Evolutionary conservation across 1,140 invertebrate genomes (phyloP), one percentile per base, ranked within the genome.

Genomic region (Bombus confusus): DNA sequence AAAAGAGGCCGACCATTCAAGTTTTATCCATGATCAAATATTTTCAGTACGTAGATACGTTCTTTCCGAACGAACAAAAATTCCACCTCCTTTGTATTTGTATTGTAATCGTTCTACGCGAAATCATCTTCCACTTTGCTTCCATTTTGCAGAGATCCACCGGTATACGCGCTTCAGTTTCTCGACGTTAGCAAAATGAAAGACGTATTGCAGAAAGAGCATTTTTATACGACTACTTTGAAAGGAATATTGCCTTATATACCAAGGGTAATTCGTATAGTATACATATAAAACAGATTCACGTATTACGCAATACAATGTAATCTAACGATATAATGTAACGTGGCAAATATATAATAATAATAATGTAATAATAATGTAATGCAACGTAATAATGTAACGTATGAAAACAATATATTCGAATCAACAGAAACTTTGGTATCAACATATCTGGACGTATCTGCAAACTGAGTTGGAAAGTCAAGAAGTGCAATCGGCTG

Each of bases 131-230:
- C 13, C 6, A 37, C 6, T n/a, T 13, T 41, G 18, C 15, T 77
- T 22, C 2, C 1, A 22, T 80, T 85, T 96, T 96, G 95, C 93
- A 98, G 97, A 90, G 98, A 99, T 96, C 97, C 97, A 43, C 96
- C 98, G 9, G 98, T 99, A 52, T 97, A 98, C 87, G 98, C 98
- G 12, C 95, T 99, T 78, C 98, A 99, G 95, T 98, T 98, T 91
- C 95, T 99, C 68, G 99, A 99, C 94, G 97, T 98, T 34, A 98
- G 98, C 89, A 98, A 97, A 91, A 98, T 98, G 97, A 98, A 98
- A 95, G 98, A 98, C 94, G 97, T 97, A 28, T 96, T 96, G 72
- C 98, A 98, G 92, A 99, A 99, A 94, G 96, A 97, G 28, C 97
- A 98, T 92, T 99, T 99, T 95, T 99, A 99, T 95, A 96, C 97